phyloP scores from a whole-genome alignment of 2,888 invertebrate species.

The Clostera curtula region DNA sequence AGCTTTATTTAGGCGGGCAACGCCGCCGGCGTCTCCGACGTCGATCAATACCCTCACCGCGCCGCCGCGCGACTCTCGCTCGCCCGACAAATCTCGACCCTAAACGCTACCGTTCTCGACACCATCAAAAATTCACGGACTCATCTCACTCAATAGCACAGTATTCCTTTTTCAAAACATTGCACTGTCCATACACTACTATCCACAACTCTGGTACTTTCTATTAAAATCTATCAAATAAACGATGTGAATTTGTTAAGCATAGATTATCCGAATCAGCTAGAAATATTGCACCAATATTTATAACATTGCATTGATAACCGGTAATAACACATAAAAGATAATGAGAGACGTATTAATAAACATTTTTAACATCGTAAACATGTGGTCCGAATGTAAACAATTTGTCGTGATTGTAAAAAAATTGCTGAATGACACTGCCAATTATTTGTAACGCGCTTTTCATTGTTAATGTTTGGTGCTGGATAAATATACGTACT shows the following conservation, averaged over 20 bases:
- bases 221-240: too few species aligned
- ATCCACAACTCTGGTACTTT: conserved; percentile 23
- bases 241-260: too few species aligned
- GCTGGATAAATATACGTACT: conserved; percentile 47
- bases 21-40: conserved; percentile 66
- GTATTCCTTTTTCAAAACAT: conserved; percentile 16
- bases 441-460: too few species aligned
- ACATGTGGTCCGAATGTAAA: conserved; percentile 61
- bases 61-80: conserved; percentile 67
- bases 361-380: too few species aligned
- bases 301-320: too few species aligned
- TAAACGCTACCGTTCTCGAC: conserved; percentile 59
- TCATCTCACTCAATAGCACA: conserved; percentile 54
- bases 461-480: too few species aligned
- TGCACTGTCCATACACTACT: conserved; percentile 21
- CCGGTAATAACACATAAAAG: too few species aligned
- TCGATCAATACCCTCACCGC: conserved; percentile 72
- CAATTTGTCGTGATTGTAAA: conserved; percentile 36
- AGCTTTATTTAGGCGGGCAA: conserved; percentile 73
- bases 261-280: too few species aligned
- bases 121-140: conserved; percentile 71
- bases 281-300: too few species aligned
- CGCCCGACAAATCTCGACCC: conserved; percentile 58
- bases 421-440: conserved; percentile 19
- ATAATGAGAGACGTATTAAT: too few species aligned